Conservation (phyloP, 1,140 invertebrate genomes). For the Acromyrmex charruanus region DNA sequence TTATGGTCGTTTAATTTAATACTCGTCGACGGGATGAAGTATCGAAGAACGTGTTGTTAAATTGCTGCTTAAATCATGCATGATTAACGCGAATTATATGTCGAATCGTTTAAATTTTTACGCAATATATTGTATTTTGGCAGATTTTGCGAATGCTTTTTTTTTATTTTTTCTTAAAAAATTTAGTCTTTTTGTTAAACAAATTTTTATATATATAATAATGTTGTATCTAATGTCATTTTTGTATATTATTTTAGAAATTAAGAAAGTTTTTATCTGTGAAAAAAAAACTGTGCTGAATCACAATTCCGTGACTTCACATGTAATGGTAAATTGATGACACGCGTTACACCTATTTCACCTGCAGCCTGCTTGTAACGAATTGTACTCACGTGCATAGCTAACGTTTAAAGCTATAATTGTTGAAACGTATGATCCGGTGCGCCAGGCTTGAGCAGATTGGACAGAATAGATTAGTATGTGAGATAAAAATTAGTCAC, state of each 20-base stretch:
- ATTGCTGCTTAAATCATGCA: conserved; percentile 27
- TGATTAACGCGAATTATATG: conserved; percentile 46
- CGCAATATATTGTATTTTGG: not conserved
- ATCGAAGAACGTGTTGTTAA: conserved; percentile 43
- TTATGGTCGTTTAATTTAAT: conserved; percentile 66
- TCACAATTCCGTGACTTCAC: not conserved
- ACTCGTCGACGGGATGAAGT: not conserved
- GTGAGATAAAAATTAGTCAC: conserved; percentile 18
- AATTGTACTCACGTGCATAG: conserved; percentile 47
- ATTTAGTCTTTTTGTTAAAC: not conserved
- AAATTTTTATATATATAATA: not conserved
- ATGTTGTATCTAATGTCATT: not conserved
- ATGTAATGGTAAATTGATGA: conserved; percentile 25
- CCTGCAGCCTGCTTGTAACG: conserved; percentile 34
- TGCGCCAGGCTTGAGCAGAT: conserved; percentile 65
- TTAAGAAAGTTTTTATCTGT: not conserved
- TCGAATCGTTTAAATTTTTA: conserved; percentile 8
- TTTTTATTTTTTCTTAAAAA: not conserved
- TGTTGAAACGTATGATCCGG: conserved; percentile 39
- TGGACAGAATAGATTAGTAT: conserved; percentile 65
- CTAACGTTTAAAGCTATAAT: conserved; percentile 21
- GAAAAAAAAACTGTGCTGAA: not conserved
- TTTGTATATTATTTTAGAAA: not conserved
- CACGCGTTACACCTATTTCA: conserved; percentile 25
- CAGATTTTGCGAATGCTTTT: not conserved